phyloP scores from a whole-genome alignment of 2,888 invertebrate genomes.

The Ennomos fuscantarius region DNA sequence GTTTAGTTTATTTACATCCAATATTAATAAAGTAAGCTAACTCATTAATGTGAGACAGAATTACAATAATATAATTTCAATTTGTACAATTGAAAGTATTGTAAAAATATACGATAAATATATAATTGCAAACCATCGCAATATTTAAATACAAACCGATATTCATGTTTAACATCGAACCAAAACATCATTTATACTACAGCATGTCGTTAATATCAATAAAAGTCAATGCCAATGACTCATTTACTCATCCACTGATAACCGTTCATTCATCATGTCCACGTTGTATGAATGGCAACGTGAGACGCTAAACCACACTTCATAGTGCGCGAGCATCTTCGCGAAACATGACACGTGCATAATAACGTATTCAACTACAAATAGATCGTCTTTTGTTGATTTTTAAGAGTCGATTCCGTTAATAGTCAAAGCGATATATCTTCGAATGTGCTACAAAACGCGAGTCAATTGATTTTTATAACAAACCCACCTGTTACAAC shows the following conservation, averaged over 20 bases:
- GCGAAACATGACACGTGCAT: slow-evolving; percentile 6
- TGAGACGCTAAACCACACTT: slow-evolving; percentile 14
- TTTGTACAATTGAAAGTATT: too few relatives aligned
- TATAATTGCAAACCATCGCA: neutral
- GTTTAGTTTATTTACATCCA: too few relatives aligned
- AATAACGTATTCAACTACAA: slow-evolving; percentile 4
- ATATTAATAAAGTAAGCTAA: too few relatives aligned
- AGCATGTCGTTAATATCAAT: slow-evolving; percentile 21
- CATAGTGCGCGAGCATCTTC: slow-evolving; percentile 13
- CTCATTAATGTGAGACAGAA: too few relatives aligned
- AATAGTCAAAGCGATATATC: too few relatives aligned
- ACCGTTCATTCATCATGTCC: slow-evolving; percentile 26
- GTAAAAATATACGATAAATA: too few relatives aligned
- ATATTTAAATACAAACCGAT: slow-evolving; percentile 5
- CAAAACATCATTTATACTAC: slow-evolving; percentile 7
- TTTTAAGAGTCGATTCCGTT: too few relatives aligned
- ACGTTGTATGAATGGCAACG: slow-evolving; percentile 20
- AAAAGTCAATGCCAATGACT: slow-evolving; percentile 23
- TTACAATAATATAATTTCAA: neutral
- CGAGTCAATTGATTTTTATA: too few relatives aligned
- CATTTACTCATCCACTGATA: slow-evolving; percentile 17
- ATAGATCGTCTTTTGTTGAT: slow-evolving; percentile 1
- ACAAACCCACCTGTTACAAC: neutral
- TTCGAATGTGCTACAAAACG: too few relatives aligned
- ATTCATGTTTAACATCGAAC: slow-evolving; percentile 1